Base-by-base conservation (phyloP, 2,888 invertebrate genomes). In the Embidobia sp. region DNA sequence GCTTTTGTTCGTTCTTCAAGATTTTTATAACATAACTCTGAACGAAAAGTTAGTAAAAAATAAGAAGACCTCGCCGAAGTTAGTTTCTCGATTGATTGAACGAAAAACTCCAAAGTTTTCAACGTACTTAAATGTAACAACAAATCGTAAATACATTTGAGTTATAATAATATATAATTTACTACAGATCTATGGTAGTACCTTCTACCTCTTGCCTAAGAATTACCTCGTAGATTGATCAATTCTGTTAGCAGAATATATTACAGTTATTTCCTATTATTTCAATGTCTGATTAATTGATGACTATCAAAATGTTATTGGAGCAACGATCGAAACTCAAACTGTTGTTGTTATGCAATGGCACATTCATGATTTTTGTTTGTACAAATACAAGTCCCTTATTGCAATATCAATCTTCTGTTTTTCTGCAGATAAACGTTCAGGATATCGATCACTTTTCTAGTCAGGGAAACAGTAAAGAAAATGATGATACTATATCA, bases 181-280 rank as follows among this genome's bases (percentile, higher is more conserved):
- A 63, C 51, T 76, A 73, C 63, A 69, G 51, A 70, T 70, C 69
- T 70, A 70, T 59, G 59, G 49, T 70, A 70, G 55, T 64, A 49
- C 26, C 37, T 37, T 59, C 57, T 73, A 64, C 33, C 46, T 63
- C 10, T 55, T 27, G 8, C 61, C 35, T 53, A 67, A 42, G 16
- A 61, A 49, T 53, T 53, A 49, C 31, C 7, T 42, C 15, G 49
- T 44, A 48, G 19, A 49, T 57, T 18, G 19, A 59, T 44, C 42
- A 76, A 70, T 15, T 75, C 4, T 53, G 48, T 64, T 69, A 66
- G 55, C 42, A 11, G 19, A 57, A 57, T 64, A 69, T 75, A 69
- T 69, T 63, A 69, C 63, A 75, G 55, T 66, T 18, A 48, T 46
- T 40, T 55, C 29, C 59, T 37, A 40, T 66, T 49, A 31, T 46